Conservation (phyloP, 35 echinoderm and acorn worm genomes). For the Stichopus chloronotus region DNA sequence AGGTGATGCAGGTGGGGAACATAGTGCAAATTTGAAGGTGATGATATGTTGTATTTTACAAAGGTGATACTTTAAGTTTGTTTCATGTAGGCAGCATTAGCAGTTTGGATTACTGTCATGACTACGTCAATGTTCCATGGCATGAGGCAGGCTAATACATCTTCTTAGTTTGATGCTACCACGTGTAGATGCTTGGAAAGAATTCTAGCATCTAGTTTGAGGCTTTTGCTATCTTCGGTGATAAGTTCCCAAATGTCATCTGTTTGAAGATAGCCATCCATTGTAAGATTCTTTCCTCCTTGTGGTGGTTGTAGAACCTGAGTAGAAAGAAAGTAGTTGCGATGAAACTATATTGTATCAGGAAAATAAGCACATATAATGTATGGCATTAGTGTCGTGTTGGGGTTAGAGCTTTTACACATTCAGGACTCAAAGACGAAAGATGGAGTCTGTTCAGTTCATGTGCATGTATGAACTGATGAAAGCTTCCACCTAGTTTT, state of each 20-base stretch:
- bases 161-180: not conserved
- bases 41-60: not conserved
- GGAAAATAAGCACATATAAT: no score
- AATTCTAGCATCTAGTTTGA: not conserved
- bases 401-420: no score
- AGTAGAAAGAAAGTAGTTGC: not conserved
- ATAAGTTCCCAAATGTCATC: not conserved
- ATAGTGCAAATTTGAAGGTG: not conserved
- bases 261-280: not conserved
- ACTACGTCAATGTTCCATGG: not conserved
- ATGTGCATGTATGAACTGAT: no score
- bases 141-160: not conserved
- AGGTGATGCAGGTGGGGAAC: not conserved
- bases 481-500: no score
- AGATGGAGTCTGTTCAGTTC: no score
- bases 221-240: not conserved
- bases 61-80: not conserved
- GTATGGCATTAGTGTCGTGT: no score
- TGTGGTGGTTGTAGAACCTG: conserved; percentile 10
- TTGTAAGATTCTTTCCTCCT: not conserved
- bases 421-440: no score
- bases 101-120: not conserved
- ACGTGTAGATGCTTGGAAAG: not conserved
- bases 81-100: not conserved
- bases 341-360: no score